Conservation (phyloP, 2,888 invertebrate genomes). For the Aleiodes testaceus region DNA sequence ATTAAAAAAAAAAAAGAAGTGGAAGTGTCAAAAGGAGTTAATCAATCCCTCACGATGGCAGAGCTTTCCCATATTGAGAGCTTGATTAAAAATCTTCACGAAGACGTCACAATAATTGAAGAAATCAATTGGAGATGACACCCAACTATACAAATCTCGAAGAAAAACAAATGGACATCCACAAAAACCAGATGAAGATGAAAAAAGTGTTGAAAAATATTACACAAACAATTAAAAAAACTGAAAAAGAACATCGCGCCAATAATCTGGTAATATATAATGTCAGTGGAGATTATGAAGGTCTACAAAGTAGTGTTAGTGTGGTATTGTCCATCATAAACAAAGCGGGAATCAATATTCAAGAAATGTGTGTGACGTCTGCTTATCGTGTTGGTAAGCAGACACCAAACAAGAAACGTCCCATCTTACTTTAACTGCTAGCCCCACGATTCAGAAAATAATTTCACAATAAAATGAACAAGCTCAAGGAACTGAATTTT, state of each 20-base stretch:
- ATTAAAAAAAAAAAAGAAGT: too few species aligned
- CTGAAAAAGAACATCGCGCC: background rate
- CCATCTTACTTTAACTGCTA: conserved; percentile 16
- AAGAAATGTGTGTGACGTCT: conserved; percentile 11
- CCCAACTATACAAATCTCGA: background rate
- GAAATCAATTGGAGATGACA: conserved; percentile 3
- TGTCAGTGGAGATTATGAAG: too few species aligned
- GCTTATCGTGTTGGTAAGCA: conserved; percentile 7
- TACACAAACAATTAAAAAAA: background rate
- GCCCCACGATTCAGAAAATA: conserved; percentile 17
- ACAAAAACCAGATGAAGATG: conserved; percentile 3
- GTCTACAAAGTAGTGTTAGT: too few species aligned
- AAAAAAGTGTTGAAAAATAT: conserved; percentile 13
- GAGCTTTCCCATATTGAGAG: background rate
- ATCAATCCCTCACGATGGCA: background rate
- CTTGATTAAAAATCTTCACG: background rate
- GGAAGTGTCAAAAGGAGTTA: too few species aligned
- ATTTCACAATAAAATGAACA: conserved; percentile 11
- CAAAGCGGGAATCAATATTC: conserved; percentile 10
- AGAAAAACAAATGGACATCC: background rate
- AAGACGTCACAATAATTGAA: background rate
- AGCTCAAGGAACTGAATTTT: conserved; percentile 11
- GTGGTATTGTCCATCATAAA: conserved; percentile 6
- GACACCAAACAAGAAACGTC: background rate
- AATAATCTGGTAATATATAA: background rate